phyloP scores from a whole-genome alignment of 1,140 invertebrate species.

The Charaxes varanes region DNA sequence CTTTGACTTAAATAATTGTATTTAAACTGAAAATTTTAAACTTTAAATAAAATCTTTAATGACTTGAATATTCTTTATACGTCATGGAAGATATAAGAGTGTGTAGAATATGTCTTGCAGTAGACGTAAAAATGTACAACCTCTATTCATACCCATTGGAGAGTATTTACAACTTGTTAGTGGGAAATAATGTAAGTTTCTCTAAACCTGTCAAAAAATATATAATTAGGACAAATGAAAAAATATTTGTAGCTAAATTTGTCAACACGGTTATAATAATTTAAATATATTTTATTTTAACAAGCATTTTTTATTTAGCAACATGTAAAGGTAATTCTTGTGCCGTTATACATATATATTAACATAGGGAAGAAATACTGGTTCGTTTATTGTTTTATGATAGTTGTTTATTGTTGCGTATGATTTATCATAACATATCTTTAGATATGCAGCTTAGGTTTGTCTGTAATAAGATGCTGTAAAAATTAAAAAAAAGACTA shows the following conservation, averaged over 20 bases:
- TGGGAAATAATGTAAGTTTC: conserved; percentile 47
- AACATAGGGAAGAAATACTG: no score
- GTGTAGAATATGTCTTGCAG: conserved; percentile 47
- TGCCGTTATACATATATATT: no score
- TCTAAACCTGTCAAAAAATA: no score
- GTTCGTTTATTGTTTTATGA: no score
- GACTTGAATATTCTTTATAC: conserved; percentile 5
- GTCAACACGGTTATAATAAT: no score
- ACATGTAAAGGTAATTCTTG: no score
- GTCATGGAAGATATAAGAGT: conserved; percentile 43
- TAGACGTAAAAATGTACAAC: conserved; percentile 39
- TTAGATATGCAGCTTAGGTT: conserved; percentile 1
- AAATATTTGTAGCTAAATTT: no score
- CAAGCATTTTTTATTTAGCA: background rate
- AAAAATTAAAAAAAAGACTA: no score
- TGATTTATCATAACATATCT: no score
- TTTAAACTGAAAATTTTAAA: conserved; percentile 35
- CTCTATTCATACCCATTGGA: conserved; percentile 31
- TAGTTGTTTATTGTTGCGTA: no score
- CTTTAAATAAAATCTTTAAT: conserved; percentile 9
- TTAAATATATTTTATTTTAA: background rate
- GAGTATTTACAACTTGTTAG: conserved; percentile 39
- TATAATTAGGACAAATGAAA: no score
- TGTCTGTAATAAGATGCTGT: background rate
- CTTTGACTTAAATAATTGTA: no score